phyloP scores from a whole-genome alignment of 2,113 vertebrate species.

The Corythoichthys intestinalis region DNA sequence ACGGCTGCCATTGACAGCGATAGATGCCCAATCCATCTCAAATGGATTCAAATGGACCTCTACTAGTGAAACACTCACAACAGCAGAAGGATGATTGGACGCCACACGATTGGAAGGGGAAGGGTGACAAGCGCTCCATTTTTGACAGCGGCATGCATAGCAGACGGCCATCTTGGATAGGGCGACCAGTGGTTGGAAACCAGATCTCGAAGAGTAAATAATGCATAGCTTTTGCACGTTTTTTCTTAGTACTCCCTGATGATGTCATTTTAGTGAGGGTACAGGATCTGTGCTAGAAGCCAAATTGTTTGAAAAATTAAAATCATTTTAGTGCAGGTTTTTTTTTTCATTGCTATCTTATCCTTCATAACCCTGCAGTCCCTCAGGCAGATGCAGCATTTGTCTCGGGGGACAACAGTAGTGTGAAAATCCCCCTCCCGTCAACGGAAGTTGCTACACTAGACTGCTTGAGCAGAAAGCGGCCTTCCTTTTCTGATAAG shows the following conservation, averaged over 20 bases:
- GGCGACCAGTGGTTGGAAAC: no score
- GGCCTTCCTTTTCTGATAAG: slow-evolving; percentile 71
- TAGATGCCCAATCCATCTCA: no score
- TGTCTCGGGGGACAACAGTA: slow-evolving; percentile 55
- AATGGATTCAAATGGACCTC: no score
- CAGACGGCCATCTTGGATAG: no score
- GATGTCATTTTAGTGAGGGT: neutral
- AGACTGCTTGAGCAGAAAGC: slow-evolving; percentile 59
- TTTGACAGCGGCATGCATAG: no score
- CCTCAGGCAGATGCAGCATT: slow-evolving; percentile 44
- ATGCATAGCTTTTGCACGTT: neutral
- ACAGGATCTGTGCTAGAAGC: neutral
- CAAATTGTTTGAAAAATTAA: slow-evolving; percentile 9
- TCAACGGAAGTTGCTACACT: slow-evolving; percentile 65
- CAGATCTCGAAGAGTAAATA: no score
- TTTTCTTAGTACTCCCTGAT: neutral
- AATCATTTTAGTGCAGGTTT: slow-evolving; percentile 8
- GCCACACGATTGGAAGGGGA: no score
- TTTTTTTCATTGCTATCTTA: slow-evolving; percentile 8
- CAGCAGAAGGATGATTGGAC: no score
- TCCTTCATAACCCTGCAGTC: slow-evolving; percentile 33
- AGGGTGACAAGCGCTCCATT: no score
- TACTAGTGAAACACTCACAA: no score
- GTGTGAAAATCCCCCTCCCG: slow-evolving; percentile 61
- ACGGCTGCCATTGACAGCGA: no score